A percentile compares a stretch with the other conserved stretches of the same genome.
phyloP scores from a whole-genome alignment of 1,140 invertebrate genomes.

The Drosophila lacertosa region DNA sequence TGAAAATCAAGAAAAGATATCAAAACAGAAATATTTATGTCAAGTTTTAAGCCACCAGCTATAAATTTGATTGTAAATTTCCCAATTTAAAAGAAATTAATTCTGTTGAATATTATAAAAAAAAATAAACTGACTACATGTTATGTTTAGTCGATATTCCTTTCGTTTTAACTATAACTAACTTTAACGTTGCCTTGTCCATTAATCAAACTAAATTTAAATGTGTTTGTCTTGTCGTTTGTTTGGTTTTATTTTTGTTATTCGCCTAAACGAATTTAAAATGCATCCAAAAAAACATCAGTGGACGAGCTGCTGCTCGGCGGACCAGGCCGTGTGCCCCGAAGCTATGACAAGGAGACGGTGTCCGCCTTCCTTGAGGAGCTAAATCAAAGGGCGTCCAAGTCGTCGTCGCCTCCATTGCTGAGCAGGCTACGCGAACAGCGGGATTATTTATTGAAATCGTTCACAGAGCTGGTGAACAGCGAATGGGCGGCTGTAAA shows the following conservation, averaged over 20 bases:
- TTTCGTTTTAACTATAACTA: too few species aligned
- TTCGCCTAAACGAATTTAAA: background rate
- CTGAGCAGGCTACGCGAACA: slow-evolving; percentile 31
- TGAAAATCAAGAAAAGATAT: too few species aligned
- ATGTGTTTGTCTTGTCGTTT: background rate
- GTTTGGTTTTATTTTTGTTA: background rate
- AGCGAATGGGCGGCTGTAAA: slow-evolving; percentile 1
- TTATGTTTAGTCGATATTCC: too few species aligned
- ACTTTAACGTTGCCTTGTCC: too few species aligned
- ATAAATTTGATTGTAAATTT: too few species aligned
- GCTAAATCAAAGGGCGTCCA: slow-evolving; percentile 5
- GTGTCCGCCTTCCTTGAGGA: slow-evolving; percentile 40
- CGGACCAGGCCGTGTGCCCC: slow-evolving; percentile 26
- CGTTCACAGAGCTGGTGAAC: slow-evolving; percentile 38
- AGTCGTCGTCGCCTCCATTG: background rate
- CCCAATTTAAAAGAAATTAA: too few species aligned
- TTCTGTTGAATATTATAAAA: too few species aligned
- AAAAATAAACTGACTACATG: too few species aligned
- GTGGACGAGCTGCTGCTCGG: slow-evolving; percentile 5
- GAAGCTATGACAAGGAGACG: slow-evolving; percentile 40
- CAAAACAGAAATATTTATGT: too few species aligned
- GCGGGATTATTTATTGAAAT: slow-evolving; percentile 41
- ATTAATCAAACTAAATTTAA: too few species aligned
- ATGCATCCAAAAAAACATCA: background rate
- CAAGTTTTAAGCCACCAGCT: too few species aligned